Percentiles rank a stretch among this genome's conserved stretches.
Evolutionary conservation across 30 jellyfish, hydroid and myxozoan species (phyloP).

Genomic region (Mastigias papua): DNA sequence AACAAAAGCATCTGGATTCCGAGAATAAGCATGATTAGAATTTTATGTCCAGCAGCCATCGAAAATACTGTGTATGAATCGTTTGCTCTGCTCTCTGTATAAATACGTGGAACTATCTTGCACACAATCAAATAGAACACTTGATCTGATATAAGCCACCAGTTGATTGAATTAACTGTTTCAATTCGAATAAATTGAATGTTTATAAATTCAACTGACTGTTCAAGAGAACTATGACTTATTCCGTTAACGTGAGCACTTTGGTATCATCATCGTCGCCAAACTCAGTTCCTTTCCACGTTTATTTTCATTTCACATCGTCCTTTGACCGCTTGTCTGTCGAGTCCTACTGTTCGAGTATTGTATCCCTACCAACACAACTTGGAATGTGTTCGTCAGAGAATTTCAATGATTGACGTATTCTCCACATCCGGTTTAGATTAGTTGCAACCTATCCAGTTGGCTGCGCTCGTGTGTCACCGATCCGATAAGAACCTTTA

Average conservation of each 20-base stretch:
- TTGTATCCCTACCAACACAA: neutral
- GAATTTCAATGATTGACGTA: neutral
- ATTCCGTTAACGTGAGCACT: neutral
- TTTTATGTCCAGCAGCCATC: too few species aligned
- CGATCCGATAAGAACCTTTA: neutral
- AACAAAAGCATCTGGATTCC: neutral
- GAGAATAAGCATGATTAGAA: neutral
- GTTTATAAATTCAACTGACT: too few species aligned
- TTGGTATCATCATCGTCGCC: neutral
- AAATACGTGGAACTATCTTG: neutral
- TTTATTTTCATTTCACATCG: neutral
- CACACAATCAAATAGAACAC: neutral
- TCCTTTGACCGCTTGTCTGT: neutral
- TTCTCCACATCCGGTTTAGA: constrained; percentile 28
- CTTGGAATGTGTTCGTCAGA: neutral
- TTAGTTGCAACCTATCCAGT: constrained; percentile 20
- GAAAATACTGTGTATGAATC: too few species aligned
- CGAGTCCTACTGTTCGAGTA: neutral
- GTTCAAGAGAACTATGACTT: neutral
- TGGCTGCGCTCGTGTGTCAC: constrained; percentile 19
- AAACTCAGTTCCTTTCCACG: neutral
- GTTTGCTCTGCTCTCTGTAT: neutral
- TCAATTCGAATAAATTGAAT: too few species aligned
- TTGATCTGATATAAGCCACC: neutral
- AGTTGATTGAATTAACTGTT: neutral